A percentile compares a stretch with the other conserved stretches of the same genome.
phyloP scores from a whole-genome alignment of 1,140 invertebrate genomes.

The Drosophila nebulosa region DNA sequence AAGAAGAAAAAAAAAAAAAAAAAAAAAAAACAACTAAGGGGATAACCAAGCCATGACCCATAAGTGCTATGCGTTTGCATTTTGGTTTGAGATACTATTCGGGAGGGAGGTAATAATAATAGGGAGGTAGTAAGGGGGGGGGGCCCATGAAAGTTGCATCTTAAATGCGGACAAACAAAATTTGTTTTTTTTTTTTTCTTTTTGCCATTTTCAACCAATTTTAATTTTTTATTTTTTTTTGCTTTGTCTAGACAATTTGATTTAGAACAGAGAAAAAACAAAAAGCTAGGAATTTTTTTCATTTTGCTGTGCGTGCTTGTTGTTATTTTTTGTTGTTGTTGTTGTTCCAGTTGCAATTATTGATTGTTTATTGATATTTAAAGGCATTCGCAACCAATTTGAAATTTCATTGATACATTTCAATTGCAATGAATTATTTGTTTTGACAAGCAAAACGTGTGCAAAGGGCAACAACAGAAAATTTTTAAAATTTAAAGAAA shows the following conservation, averaged over 20 bases:
- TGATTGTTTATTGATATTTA: neutral
- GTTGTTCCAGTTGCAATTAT: slow-evolving; percentile 38
- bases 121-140: too few relatives aligned
- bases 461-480: neutral
- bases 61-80: slow-evolving; percentile 20
- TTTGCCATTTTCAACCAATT: neutral
- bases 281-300: slow-evolving; percentile 8
- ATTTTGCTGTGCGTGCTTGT: too few relatives aligned
- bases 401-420: neutral
- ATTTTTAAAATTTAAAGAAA: neutral
- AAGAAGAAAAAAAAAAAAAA: slow-evolving; percentile 1
- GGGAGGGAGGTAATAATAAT: too few relatives aligned
- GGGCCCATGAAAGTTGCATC: too few relatives aligned
- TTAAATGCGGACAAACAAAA: neutral
- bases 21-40: neutral
- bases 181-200: too few relatives aligned
- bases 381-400: neutral
- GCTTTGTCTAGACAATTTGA: slow-evolving; percentile 54
- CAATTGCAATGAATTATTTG: neutral
- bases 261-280: slow-evolving; percentile 34
- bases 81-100: slow-evolving; percentile 30
- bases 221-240: too few relatives aligned
- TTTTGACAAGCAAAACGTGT: slow-evolving; percentile 38
- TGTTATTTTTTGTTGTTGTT: neutral
- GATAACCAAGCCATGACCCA: slow-evolving; percentile 22